Evolutionary conservation across 2,113 vertebrate species (phyloP).

Genomic region (Burhinus bistriatus): DNA sequence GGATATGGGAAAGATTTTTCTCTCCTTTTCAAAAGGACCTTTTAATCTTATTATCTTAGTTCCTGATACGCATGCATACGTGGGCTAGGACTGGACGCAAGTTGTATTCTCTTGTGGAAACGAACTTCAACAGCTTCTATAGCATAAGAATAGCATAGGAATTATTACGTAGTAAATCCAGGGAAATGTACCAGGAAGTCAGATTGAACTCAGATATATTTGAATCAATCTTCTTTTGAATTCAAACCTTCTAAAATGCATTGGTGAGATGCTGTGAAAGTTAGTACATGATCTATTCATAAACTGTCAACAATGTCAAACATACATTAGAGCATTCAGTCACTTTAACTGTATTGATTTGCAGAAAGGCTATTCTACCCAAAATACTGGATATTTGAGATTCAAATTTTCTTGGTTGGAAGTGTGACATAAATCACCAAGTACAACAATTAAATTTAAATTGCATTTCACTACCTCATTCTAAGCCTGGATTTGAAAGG

Average conservation of each 20-base stretch:
- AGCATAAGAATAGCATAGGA: background rate
- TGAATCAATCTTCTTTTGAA: slow-evolving; percentile 34
- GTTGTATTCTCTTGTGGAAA: slow-evolving; percentile 9
- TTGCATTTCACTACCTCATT: slow-evolving; percentile 26
- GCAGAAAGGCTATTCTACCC: slow-evolving; percentile 30
- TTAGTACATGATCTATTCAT: slow-evolving; percentile 18
- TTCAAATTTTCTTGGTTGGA: slow-evolving; percentile 43
- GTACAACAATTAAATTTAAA: slow-evolving; percentile 62
- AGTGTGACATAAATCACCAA: slow-evolving; percentile 48
- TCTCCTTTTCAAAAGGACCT: background rate
- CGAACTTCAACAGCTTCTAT: background rate
- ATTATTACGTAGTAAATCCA: slow-evolving; percentile 24
- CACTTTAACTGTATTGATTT: slow-evolving; percentile 43
- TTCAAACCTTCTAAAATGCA: background rate
- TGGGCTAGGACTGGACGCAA: background rate
- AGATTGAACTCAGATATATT: slow-evolving; percentile 8
- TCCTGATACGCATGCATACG: background rate
- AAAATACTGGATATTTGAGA: slow-evolving; percentile 42
- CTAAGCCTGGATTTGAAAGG: slow-evolving; percentile 15
- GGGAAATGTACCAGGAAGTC: slow-evolving; percentile 6
- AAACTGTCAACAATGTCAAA: slow-evolving; percentile 49
- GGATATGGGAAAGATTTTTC: background rate
- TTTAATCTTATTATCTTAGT: background rate
- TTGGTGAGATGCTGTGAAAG: background rate
- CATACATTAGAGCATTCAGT: slow-evolving; percentile 14